Evolutionary conservation across 2,888 invertebrate genomes (phyloP).

Genomic region (Psylliodes chrysocephalus): DNA sequence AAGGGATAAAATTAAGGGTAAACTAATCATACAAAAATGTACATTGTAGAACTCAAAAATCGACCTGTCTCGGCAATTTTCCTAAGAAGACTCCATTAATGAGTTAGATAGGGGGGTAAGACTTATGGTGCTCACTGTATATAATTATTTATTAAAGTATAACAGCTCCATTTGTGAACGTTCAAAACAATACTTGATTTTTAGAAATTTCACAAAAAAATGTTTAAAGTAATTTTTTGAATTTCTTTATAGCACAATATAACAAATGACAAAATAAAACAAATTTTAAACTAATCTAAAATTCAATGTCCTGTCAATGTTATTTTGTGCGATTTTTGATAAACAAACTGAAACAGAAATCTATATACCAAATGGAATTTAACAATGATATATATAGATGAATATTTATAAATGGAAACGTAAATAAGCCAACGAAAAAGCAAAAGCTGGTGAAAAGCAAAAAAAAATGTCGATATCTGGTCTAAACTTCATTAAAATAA

Average conservation of each 20-base stretch:
- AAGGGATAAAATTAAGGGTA: no score
- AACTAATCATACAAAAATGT: no score
- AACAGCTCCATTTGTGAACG: constrained; percentile 10
- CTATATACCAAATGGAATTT: background rate
- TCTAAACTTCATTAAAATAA: no score
- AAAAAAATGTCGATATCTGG: constrained; percentile 32
- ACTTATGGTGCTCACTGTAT: no score
- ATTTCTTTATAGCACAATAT: background rate
- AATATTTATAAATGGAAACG: constrained; percentile 34
- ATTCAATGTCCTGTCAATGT: background rate
- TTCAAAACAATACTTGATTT: background rate
- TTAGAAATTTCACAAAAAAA: background rate
- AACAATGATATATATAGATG: constrained; percentile 19
- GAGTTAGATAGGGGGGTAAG: no score
- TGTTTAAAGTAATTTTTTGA: background rate
- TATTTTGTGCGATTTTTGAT: background rate
- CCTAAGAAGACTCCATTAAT: no score
- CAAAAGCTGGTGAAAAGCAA: constrained; percentile 59
- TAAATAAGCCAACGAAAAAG: constrained; percentile 48
- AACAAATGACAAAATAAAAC: background rate
- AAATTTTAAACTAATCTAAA: no score
- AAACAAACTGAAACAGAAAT: constrained; percentile 14
- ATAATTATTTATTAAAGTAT: background rate
- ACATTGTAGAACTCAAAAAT: no score
- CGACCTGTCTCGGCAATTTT: no score